Conservation (phyloP, 64 coral and sea anemone species). For the Acropora yongei region DNA sequence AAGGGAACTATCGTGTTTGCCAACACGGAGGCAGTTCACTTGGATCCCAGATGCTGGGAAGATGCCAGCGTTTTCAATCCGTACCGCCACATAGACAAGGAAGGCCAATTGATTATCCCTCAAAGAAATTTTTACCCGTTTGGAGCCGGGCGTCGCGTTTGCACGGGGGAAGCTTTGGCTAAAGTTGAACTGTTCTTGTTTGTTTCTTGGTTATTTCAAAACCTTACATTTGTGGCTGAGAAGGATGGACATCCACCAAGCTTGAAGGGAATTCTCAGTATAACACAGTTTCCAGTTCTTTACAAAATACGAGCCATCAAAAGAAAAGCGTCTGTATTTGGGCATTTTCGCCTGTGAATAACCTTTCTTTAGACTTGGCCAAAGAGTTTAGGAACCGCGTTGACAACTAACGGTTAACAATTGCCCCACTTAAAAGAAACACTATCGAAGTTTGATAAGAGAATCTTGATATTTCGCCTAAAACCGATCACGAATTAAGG, state of each 20-base stretch:
- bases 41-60: constrained; percentile 51
- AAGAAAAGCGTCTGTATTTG: neutral
- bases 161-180: constrained; percentile 22
- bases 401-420: too few relatives aligned
- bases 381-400: too few relatives aligned
- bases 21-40: constrained; percentile 27
- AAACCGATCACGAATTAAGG: too few relatives aligned
- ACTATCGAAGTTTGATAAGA: too few relatives aligned
- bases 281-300: constrained; percentile 38
- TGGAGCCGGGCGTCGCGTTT: constrained; percentile 39
- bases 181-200: constrained; percentile 53
- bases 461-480: too few relatives aligned
- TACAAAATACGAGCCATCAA: constrained; percentile 47
- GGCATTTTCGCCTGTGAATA: too few relatives aligned
- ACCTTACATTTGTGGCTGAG: constrained; percentile 30
- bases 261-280: constrained; percentile 31
- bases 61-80: constrained; percentile 29
- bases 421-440: too few relatives aligned
- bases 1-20: constrained; percentile 41
- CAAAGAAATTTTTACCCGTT: constrained; percentile 32
- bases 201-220: constrained; percentile 32
- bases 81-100: constrained; percentile 27
- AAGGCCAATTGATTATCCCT: constrained; percentile 15
- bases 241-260: constrained; percentile 13
- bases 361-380: too few relatives aligned